A percentile compares a stretch with the other conserved stretches of the same genome.
These are phyloP conservation scores for Melanchra persicariae DNA, from an alignment of 2,888 invertebrate species.

Conservation along the genomic window DNA sequence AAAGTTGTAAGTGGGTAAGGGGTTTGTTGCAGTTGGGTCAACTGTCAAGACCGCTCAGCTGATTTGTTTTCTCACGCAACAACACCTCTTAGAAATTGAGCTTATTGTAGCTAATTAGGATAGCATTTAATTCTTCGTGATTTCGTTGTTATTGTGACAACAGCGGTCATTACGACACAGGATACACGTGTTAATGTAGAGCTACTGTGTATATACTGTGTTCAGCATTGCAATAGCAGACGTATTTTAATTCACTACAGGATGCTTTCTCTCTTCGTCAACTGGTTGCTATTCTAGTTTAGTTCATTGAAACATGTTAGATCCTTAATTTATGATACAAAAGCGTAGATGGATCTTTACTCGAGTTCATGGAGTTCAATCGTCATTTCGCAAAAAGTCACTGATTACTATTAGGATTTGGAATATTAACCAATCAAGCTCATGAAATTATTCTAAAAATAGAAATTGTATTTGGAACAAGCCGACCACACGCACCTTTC, in stretches of 20 bases:
- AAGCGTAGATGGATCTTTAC: background rate
- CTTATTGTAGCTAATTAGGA: slow-evolving; percentile 73
- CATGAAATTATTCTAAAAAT: slow-evolving; percentile 32
- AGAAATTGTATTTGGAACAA: slow-evolving; percentile 32
- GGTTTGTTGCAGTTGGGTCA: slow-evolving; percentile 56
- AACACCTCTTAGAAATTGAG: slow-evolving; percentile 70
- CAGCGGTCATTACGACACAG: slow-evolving; percentile 62
- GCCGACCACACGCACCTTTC: slow-evolving; percentile 34
- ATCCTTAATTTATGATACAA: background rate
- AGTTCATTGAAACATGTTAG: slow-evolving; percentile 15
- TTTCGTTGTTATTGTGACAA: slow-evolving; percentile 56
- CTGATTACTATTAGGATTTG: background rate
- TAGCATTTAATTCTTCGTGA: slow-evolving; percentile 69
- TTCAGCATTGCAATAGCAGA: slow-evolving; percentile 62
- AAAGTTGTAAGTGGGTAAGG: slow-evolving; percentile 78
- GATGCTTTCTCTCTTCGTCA: slow-evolving; percentile 55
- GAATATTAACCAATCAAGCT: slow-evolving; percentile 16
- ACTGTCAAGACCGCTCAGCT: slow-evolving; percentile 78
- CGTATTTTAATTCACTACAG: slow-evolving; percentile 56
- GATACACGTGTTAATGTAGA: slow-evolving; percentile 69
- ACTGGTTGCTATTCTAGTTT: slow-evolving; percentile 40
- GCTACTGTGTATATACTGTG: slow-evolving; percentile 41
- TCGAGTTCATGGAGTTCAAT: slow-evolving; percentile 21
- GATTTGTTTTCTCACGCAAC: slow-evolving; percentile 79
- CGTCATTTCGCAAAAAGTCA: slow-evolving; percentile 1